phyloP scores from a whole-genome alignment of 92 coral and sea anemone species.

The Umimayanthus kanabou region DNA sequence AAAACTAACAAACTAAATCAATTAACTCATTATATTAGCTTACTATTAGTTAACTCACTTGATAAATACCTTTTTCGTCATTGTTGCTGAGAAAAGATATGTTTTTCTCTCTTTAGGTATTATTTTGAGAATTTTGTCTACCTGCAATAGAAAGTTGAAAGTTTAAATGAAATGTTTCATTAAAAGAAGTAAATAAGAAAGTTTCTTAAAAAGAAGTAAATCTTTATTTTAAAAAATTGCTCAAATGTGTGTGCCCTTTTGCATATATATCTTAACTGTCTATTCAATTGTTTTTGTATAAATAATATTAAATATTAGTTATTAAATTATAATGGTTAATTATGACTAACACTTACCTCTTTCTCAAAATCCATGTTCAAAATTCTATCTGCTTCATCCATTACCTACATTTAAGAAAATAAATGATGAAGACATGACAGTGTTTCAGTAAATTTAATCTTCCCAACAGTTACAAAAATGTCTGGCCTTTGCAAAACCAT shows the following conservation, averaged over 20 bases:
- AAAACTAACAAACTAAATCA: too few species aligned
- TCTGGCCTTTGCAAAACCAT: too few species aligned
- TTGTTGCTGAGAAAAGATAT: constrained; percentile 93
- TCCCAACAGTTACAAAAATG: too few species aligned
- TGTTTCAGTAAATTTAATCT: too few species aligned
- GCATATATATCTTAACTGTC: too few species aligned
- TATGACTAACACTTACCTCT: constrained; percentile 58
- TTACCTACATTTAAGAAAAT: constrained; percentile 54
- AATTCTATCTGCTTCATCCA: constrained; percentile 99
- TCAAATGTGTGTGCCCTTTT: too few species aligned
- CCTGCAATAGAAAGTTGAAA: constrained; percentile 48
- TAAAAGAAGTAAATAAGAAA: not conserved
- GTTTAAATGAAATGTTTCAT: not conserved
- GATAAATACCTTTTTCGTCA: constrained; percentile 84
- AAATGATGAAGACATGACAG: too few species aligned
- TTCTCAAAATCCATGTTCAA: constrained; percentile 96
- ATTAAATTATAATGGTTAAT: not conserved
- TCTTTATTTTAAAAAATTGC: too few species aligned
- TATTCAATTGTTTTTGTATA: not conserved
- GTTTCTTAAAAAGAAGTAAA: too few species aligned
- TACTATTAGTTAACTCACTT: too few species aligned
- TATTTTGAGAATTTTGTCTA: constrained; percentile 90
- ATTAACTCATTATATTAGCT: too few species aligned
- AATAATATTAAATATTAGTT: too few species aligned
- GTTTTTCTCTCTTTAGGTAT: constrained; percentile 96